A percentile compares a stretch with the other conserved stretches of the same genome.
These are phyloP conservation scores for Heliconius hewitsoni DNA, from an alignment of 1,140 invertebrate genomes.

Conservation along the genomic window DNA sequence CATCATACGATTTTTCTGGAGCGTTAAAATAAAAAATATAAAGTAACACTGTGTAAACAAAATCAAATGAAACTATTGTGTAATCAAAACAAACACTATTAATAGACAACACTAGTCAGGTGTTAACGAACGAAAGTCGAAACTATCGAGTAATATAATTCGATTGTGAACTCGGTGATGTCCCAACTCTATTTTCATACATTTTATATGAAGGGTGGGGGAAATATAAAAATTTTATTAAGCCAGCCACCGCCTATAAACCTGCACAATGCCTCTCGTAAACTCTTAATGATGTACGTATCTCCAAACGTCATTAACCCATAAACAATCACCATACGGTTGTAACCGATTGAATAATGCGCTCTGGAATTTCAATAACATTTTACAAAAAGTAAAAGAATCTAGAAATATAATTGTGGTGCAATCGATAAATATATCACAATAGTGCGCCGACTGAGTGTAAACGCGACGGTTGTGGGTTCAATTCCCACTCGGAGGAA, in stretches of 20 bases:
- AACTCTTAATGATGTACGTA: constrained; percentile 52
- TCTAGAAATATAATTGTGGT: too few relatives aligned
- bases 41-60: not conserved
- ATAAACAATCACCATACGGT: constrained; percentile 49
- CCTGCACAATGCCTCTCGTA: constrained; percentile 50
- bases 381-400: too few relatives aligned
- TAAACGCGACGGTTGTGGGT: too few relatives aligned
- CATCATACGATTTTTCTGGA: not conserved
- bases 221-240: constrained; percentile 51
- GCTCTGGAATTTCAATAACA: not conserved
- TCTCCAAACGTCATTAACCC: constrained; percentile 51
- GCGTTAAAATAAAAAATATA: not conserved
- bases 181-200: constrained; percentile 10
- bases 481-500: too few relatives aligned
- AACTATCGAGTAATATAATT: not conserved
- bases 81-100: constrained; percentile 9
- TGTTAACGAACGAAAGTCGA: not conserved
- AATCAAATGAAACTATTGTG: constrained; percentile 1
- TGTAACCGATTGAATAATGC: not conserved
- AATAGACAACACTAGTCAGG: constrained; percentile 13
- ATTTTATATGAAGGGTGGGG: constrained; percentile 22
- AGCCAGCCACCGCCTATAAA: constrained; percentile 47
- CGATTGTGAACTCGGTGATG: not conserved
- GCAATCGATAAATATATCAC: too few relatives aligned
- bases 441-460: too few relatives aligned